phyloP scores from a whole-genome alignment of 2,113 vertebrate genomes.

The Gymnogyps californianus region DNA sequence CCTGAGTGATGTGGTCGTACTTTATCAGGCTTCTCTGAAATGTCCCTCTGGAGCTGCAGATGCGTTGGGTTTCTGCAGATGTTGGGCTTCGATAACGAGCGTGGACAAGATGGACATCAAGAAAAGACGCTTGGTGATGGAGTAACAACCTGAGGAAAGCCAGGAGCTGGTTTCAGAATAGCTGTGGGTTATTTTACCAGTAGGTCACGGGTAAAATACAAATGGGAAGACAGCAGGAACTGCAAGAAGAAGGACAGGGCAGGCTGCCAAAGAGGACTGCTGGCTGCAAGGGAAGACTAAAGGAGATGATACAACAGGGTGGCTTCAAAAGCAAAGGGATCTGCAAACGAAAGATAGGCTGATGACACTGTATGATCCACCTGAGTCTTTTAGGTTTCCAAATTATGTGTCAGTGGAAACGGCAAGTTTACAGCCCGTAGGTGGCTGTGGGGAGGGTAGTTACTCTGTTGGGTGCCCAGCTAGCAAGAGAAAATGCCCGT shows the following conservation, averaged over 20 bases:
- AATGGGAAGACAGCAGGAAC: background rate
- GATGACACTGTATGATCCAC: background rate
- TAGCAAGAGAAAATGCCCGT: background rate
- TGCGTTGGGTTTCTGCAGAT: background rate
- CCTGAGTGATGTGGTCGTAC: too few species aligned
- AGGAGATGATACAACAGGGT: background rate
- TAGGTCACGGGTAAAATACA: background rate
- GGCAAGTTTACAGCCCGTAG: background rate
- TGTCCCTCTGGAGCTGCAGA: background rate
- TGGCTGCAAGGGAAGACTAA: background rate
- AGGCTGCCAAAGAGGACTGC: background rate
- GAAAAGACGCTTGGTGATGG: background rate
- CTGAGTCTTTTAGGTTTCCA: background rate
- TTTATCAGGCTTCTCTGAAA: background rate
- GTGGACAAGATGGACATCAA: background rate
- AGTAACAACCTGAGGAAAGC: background rate
- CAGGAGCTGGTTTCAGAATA: background rate
- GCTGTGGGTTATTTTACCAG: background rate
- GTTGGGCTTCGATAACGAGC: background rate
- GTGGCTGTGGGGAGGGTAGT: too few species aligned
- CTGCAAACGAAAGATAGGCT: rapidly evolving
- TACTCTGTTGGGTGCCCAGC: background rate
- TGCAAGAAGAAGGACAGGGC: background rate
- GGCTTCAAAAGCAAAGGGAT: background rate
- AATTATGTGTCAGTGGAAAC: background rate